A percentile compares a stretch with the other conserved stretches of the same genome.
These are phyloP conservation scores for Agelaius phoeniceus DNA, from an alignment of 2,113 vertebrate species.

Conservation along the genomic window DNA sequence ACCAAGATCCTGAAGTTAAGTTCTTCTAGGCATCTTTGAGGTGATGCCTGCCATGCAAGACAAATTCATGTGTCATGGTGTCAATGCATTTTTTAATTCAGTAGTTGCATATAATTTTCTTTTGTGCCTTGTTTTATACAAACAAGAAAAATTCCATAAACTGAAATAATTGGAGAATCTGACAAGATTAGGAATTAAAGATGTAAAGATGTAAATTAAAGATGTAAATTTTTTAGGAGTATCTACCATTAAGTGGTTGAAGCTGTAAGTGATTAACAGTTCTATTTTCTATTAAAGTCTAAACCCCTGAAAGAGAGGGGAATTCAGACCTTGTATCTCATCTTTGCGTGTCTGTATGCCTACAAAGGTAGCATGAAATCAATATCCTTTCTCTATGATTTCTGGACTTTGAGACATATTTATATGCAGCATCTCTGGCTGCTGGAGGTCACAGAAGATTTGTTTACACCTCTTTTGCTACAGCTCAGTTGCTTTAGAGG, in stretches of 20 bases:
- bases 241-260: background rate
- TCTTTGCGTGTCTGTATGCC: background rate
- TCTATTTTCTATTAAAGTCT: background rate
- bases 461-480: background rate
- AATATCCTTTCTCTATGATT: background rate
- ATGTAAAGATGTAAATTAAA: background rate
- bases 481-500: background rate
- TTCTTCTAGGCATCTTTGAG: background rate
- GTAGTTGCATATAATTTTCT: background rate
- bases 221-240: background rate
- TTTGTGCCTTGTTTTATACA: background rate
- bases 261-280: background rate
- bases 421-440: background rate
- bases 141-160: background rate
- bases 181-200: background rate
- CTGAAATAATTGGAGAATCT: background rate
- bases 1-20: background rate
- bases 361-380: background rate
- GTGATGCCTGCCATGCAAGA: background rate
- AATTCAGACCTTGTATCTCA: background rate
- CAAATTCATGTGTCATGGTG: background rate
- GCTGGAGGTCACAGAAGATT: background rate
- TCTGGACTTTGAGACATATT: background rate
- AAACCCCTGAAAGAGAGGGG: background rate
- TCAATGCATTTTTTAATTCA: background rate